Conservation (phyloP, 2,113 vertebrate species). For the Eulemur rufifrons region DNA sequence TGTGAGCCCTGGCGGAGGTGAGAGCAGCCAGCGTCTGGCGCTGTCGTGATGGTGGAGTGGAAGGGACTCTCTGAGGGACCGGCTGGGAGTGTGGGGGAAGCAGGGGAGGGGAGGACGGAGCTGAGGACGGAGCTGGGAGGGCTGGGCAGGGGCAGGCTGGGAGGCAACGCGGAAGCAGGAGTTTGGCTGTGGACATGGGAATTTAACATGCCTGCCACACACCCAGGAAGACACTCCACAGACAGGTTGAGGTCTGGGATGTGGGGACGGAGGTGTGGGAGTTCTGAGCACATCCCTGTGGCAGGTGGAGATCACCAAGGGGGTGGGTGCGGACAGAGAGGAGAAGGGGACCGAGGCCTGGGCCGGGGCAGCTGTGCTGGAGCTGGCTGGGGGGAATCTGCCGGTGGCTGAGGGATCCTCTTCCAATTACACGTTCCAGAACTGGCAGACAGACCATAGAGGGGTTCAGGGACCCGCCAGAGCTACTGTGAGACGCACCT, state of each 20-base stretch:
- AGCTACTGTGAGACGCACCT: neutral
- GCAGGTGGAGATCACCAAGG: neutral
- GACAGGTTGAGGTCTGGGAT: too few relatives aligned
- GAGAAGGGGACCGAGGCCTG: neutral
- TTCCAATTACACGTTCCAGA: neutral
- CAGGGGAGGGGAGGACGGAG: too few relatives aligned
- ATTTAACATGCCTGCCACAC: neutral
- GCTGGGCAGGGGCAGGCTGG: neutral
- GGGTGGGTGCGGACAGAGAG: neutral
- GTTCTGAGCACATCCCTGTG: accelerated
- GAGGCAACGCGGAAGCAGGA: neutral
- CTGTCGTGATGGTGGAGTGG: accelerated
- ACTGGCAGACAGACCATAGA: too few relatives aligned
- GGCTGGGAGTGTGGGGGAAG: too few relatives aligned
- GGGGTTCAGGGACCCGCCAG: neutral
- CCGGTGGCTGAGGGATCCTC: accelerated
- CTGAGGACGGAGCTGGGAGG: accelerated
- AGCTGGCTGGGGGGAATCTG: too few relatives aligned
- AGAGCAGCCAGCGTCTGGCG: accelerated
- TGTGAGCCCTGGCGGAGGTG: neutral
- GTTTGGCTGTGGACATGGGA: neutral
- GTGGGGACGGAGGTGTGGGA: neutral
- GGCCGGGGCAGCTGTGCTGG: neutral
- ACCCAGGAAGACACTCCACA: neutral
- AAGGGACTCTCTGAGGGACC: neutral